Percentiles rank a stretch among this genome's conserved stretches.
Evolutionary conservation across 2,113 vertebrate species (phyloP).

Genomic region (Psittacula cyanocephala): DNA sequence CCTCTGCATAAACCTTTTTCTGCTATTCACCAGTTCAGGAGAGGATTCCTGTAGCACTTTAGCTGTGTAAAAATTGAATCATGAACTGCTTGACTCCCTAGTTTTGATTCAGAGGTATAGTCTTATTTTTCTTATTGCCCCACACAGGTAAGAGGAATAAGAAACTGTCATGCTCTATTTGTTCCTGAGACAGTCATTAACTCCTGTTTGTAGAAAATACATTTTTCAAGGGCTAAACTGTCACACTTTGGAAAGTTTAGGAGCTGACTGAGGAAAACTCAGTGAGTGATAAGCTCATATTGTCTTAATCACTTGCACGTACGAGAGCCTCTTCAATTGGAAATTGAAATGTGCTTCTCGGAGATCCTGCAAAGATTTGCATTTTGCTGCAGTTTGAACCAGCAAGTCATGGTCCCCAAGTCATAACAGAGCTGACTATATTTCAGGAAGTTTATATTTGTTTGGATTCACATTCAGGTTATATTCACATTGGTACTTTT

Average conservation of each 20-base stretch:
- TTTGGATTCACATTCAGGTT: background rate
- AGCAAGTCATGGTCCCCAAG: background rate
- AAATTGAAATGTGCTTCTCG: background rate
- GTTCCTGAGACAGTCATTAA: background rate
- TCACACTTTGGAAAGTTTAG: background rate
- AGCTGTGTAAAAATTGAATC: background rate
- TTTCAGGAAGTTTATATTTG: background rate
- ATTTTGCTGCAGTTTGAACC: background rate
- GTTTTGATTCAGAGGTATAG: background rate
- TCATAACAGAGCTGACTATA: background rate
- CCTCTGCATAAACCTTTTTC: background rate
- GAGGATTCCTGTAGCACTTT: background rate
- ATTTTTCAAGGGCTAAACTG: background rate
- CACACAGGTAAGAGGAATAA: background rate
- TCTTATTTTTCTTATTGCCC: background rate
- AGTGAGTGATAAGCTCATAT: background rate
- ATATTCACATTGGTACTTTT: background rate
- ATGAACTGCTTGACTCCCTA: background rate
- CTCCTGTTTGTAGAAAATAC: background rate
- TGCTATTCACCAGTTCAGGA: background rate
- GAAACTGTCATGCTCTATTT: background rate
- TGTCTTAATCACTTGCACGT: fast-evolving
- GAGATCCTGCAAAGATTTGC: background rate
- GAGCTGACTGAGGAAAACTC: background rate
- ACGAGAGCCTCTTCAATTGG: background rate